A percentile compares a stretch with the other conserved stretches of the same genome.
phyloP scores from a whole-genome alignment of 92 coral and sea anemone species.

The Umimayanthus chanpuru region DNA sequence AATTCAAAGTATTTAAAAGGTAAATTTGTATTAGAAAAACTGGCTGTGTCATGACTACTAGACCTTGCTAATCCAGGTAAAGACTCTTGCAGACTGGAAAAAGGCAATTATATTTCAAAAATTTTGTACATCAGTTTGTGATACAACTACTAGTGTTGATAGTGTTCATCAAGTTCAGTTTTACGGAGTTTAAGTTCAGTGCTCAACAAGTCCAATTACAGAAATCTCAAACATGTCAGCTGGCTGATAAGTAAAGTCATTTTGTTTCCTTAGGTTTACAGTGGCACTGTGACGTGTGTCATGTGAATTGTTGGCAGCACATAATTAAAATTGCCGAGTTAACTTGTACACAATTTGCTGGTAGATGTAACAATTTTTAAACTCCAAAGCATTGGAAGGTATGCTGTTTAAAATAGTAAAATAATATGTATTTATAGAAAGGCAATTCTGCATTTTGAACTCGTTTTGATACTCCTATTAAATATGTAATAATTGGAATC shows the following conservation, averaged over 20 bases:
- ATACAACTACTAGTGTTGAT: background rate
- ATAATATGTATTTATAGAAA: background rate
- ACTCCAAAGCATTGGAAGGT: background rate
- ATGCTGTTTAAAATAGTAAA: background rate
- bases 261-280: background rate
- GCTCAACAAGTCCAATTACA: background rate
- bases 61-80: background rate
- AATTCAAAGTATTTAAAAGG: background rate
- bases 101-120: background rate
- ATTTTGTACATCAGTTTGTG: background rate
- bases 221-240: slow-evolving; percentile 18
- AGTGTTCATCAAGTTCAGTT: background rate
- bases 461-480: too few species aligned
- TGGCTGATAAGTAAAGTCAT: slow-evolving; percentile 30
- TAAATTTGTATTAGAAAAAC: too few species aligned
- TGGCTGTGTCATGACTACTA: background rate
- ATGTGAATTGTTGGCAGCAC: background rate
- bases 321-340: background rate
- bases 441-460: background rate
- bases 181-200: background rate
- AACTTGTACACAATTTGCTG: background rate
- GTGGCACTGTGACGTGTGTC: background rate
- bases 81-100: background rate
- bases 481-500: background rate
- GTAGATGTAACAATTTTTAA: background rate